Percentiles rank a stretch among this genome's conserved stretches.
Conservation (phyloP, 2,888 invertebrate species). For the Philhelius pedissequus region DNA sequence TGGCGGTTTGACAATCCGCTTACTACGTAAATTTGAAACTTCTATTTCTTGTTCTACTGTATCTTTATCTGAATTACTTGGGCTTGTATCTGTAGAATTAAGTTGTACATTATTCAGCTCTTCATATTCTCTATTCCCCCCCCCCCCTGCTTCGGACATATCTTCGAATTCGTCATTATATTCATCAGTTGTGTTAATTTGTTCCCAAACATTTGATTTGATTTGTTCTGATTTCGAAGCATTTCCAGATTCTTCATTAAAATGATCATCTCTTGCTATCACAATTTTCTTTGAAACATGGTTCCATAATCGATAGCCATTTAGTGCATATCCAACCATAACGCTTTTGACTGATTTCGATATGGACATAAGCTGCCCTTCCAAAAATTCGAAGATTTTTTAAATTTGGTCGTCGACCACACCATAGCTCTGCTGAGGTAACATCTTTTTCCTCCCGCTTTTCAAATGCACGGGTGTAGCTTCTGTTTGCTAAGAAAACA, state of each 20-base stretch:
- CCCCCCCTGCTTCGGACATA: not conserved
- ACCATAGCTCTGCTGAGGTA: not conserved
- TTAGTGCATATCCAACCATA: not conserved
- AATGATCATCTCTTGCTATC: not conserved
- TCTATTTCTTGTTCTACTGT: too few species aligned
- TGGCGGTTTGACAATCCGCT: too few species aligned
- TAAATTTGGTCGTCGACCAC: not conserved
- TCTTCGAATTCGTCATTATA: not conserved
- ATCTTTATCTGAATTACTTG: too few species aligned
- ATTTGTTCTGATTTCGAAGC: not conserved
- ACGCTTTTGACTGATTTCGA: not conserved
- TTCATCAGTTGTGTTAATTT: not conserved
- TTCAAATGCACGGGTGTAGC: not conserved
- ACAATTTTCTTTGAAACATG: not conserved
- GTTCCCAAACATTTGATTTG: not conserved
- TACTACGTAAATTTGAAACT: too few species aligned
- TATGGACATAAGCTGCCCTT: not conserved
- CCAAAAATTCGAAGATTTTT: not conserved
- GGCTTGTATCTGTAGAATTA: too few species aligned
- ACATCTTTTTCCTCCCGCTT: not conserved
- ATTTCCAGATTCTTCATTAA: not conserved
- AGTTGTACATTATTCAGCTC: too few species aligned
- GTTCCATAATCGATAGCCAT: not conserved
- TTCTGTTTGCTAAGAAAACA: slow-evolving; percentile 1
- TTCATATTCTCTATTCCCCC: not conserved